phyloP scores from a whole-genome alignment of 2,888 invertebrate genomes.

The Brenthis hecate region DNA sequence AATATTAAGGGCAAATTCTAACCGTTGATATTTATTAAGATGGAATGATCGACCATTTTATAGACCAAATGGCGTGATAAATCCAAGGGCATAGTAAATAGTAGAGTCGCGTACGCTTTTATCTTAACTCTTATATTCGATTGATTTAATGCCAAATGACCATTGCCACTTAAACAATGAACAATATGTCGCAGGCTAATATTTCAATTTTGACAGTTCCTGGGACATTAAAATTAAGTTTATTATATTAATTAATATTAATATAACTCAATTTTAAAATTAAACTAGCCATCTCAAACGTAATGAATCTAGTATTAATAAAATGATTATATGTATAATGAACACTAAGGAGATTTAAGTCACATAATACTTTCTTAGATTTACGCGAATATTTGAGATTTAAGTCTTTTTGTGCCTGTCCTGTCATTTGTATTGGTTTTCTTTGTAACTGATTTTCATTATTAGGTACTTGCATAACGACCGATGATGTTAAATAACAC shows the following conservation, averaged over 20 bases:
- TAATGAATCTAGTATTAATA: background rate
- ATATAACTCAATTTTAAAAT: too few species aligned
- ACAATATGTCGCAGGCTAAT: conserved; percentile 43
- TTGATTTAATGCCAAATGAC: conserved; percentile 52
- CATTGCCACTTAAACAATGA: conserved; percentile 67
- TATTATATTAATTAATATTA: background rate
- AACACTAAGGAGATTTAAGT: too few species aligned
- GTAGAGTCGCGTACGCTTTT: conserved; percentile 43
- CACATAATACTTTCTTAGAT: too few species aligned
- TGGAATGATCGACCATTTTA: conserved; percentile 29
- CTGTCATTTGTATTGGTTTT: too few species aligned
- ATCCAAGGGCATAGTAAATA: conserved; percentile 36
- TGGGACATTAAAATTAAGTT: conserved; percentile 25
- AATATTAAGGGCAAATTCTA: conserved; percentile 33
- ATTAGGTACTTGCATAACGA: too few species aligned
- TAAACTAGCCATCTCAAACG: background rate
- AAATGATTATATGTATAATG: background rate
- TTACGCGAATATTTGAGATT: too few species aligned
- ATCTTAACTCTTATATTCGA: conserved; percentile 50
- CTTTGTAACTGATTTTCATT: too few species aligned
- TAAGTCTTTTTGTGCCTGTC: too few species aligned
- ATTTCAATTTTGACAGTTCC: conserved; percentile 42
- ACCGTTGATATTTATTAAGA: conserved; percentile 24
- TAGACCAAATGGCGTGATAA: conserved; percentile 28
- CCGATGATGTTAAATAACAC: too few species aligned